phyloP scores from a whole-genome alignment of 2,888 invertebrate species.

The Calameuta idolon region DNA sequence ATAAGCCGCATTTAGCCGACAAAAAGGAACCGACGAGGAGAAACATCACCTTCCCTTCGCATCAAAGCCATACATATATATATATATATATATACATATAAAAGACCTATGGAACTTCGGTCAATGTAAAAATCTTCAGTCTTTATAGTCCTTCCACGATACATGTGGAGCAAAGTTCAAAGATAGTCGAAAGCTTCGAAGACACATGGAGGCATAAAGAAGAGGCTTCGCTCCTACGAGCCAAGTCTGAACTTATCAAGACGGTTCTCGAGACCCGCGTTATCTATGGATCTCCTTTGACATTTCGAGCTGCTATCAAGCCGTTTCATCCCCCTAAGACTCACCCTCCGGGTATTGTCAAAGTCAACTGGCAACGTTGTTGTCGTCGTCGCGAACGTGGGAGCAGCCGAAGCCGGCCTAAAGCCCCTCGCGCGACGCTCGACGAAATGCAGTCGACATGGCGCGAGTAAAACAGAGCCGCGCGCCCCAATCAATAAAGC shows the following conservation, averaged over 20 bases:
- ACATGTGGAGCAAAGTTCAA: neutral
- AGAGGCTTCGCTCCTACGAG: neutral
- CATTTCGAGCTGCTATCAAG: conserved; percentile 1
- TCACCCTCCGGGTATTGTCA: neutral
- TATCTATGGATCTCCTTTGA: conserved; percentile 1
- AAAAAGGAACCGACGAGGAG: neutral
- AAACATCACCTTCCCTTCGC: neutral
- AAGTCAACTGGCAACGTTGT: neutral
- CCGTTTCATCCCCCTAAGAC: neutral
- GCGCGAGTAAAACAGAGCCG: neutral
- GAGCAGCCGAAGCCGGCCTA: neutral
- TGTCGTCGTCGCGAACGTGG: neutral
- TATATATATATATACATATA: too few species aligned
- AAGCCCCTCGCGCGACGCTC: neutral
- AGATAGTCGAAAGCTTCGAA: neutral
- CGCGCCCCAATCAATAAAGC: conserved; percentile 38
- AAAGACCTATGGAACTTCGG: neutral
- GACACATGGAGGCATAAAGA: neutral
- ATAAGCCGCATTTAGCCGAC: neutral
- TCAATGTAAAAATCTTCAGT: neutral
- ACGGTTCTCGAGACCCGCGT: conserved; percentile 2
- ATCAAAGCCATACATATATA: neutral
- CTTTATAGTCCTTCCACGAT: neutral
- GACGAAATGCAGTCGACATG: neutral
- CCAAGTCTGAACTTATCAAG: neutral